These are phyloP conservation scores for Cynaeus angustus DNA, from an alignment of 2,888 invertebrate genomes.

Conservation along the genomic window DNA sequence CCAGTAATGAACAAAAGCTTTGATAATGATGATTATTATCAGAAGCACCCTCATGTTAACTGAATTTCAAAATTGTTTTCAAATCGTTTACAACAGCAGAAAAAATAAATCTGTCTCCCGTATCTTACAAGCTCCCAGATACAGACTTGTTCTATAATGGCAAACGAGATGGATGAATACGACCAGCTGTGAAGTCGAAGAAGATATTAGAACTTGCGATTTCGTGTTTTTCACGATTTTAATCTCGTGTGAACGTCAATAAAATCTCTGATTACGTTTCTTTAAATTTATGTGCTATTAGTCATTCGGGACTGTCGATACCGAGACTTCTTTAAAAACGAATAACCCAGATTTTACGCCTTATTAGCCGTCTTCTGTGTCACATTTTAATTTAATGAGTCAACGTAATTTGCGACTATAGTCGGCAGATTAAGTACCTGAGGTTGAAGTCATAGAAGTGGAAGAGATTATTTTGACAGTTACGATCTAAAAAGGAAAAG, in stretches of 20 bases:
- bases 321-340: conserved; percentile 1
- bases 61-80: conserved; percentile 32
- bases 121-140: conserved; percentile 20
- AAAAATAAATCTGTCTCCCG: conserved; percentile 26
- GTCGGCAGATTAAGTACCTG: not conserved
- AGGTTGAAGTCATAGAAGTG: not conserved
- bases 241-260: conserved; percentile 23
- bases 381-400: conserved; percentile 1
- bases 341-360: conserved; percentile 2
- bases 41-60: conserved; percentile 30
- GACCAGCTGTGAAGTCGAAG: conserved; percentile 12
- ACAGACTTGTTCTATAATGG: conserved; percentile 14
- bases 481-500: conserved; percentile 3
- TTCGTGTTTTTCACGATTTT: conserved; percentile 29
- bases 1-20: conserved; percentile 36
- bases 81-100: conserved; percentile 25
- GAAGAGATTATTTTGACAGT: not conserved
- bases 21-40: conserved; percentile 34
- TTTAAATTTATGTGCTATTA: conserved; percentile 23
- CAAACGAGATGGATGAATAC: conserved; percentile 23
- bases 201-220: conserved; percentile 29
- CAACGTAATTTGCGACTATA: not conserved
- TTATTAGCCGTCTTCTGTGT: not conserved
- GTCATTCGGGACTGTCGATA: conserved; percentile 15
- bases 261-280: conserved; percentile 24